Evolutionary conservation across 2,113 vertebrate species (phyloP).

Genomic region (Nannospalax galili): DNA sequence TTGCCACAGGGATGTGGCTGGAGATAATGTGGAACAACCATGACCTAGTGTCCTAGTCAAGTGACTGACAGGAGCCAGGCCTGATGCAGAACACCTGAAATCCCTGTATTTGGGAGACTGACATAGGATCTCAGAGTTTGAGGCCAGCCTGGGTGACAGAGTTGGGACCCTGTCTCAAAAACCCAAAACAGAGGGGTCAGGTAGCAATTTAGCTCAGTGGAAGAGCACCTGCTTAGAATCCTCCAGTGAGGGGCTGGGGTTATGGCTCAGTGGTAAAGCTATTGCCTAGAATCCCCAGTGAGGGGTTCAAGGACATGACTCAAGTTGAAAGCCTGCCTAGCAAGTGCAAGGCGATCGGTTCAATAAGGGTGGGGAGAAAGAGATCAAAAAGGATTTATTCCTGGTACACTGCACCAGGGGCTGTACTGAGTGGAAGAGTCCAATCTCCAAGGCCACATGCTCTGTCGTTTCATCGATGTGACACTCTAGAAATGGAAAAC

Average conservation of each 20-base stretch:
- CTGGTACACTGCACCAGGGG: neutral
- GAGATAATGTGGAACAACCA: fast-evolving
- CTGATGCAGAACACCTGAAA: neutral
- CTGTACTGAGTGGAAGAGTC: neutral
- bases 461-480: neutral
- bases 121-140: neutral
- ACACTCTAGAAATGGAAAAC: neutral
- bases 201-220: neutral
- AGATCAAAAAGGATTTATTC: neutral
- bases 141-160: neutral
- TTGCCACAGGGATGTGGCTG: fast-evolving
- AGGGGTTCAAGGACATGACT: neutral
- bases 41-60: neutral
- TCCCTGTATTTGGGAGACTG: neutral
- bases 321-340: neutral
- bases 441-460: neutral
- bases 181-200: neutral
- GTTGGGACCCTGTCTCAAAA: neutral
- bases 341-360: neutral
- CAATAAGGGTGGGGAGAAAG: neutral
- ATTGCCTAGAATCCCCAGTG: too few relatives aligned
- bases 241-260: neutral
- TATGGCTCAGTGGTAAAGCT: neutral
- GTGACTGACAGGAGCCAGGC: neutral
- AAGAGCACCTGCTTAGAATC: neutral